Percentiles rank a stretch among this genome's conserved stretches.
These are phyloP conservation scores for Pediacus dermestoides DNA, from an alignment of 2,888 invertebrate genomes.

Conservation along the genomic window DNA sequence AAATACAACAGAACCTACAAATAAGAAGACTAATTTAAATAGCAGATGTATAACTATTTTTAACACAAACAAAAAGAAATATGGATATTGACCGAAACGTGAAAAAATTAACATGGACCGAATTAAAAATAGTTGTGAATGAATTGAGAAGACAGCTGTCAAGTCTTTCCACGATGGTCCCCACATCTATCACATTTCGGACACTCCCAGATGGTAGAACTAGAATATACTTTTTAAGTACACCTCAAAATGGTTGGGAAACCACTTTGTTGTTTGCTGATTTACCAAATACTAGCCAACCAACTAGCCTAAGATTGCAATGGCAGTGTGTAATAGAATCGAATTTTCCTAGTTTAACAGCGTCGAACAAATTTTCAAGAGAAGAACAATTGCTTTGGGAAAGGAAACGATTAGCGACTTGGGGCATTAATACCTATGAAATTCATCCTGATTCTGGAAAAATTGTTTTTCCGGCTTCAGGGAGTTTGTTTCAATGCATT, in stretches of 20 bases:
- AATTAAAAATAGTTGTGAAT: conserved; percentile 74
- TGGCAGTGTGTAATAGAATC: conserved; percentile 84
- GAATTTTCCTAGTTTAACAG: conserved; percentile 62
- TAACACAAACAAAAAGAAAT: neutral
- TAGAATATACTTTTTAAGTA: conserved; percentile 85
- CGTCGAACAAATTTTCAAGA: conserved; percentile 63
- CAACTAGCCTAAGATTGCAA: conserved; percentile 56
- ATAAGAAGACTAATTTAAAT: too few relatives aligned
- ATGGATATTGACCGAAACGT: conserved; percentile 15
- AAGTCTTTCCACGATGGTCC: conserved; percentile 75
- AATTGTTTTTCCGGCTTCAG: conserved; percentile 87
- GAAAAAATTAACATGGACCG: conserved; percentile 65
- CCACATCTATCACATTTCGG: conserved; percentile 77
- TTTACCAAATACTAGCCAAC: conserved; percentile 62
- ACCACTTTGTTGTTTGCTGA: conserved; percentile 85
- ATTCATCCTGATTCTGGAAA: conserved; percentile 76
- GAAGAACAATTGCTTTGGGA: conserved; percentile 92
- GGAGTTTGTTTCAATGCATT: conserved; percentile 81
- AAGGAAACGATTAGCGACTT: conserved; percentile 83
- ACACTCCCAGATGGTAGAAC: conserved; percentile 74
- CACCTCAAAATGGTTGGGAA: conserved; percentile 85
- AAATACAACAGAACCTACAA: too few relatives aligned
- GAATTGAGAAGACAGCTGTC: conserved; percentile 76
- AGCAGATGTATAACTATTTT: conserved; percentile 7
- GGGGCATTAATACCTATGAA: conserved; percentile 94